Base-by-base conservation (phyloP, 1,140 invertebrate species). In the Formica selysi region DNA sequence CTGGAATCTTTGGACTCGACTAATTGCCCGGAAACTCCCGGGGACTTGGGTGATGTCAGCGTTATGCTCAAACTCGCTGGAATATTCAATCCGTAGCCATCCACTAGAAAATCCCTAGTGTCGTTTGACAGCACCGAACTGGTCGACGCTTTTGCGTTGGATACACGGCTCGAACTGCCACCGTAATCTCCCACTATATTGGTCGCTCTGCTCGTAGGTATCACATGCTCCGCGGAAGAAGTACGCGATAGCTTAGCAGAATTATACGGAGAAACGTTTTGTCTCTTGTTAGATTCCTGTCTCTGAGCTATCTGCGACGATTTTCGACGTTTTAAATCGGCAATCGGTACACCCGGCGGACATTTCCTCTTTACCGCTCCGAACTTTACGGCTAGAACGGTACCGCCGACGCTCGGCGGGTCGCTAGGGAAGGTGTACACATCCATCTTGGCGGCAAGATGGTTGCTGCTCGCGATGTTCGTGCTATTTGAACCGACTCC, bases 31-130 rank as follows among this genome's bases (percentile, higher is more conserved):
- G 36, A 88, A 19, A 8, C 71, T 26, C 74, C 90, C 0, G 92
- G 87, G 0, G 94, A 94, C 48, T 93, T 94, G 0, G 93, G 92
- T 0, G 93, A 90, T 0, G 94, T 94, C 0, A 95, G 73, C 0
- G 94, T 95, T 83, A 95, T 95, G 54, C 94, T 94, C 16, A 95
- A 86, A 76, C 94, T 94, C 0, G 94, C 93, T 0, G 94, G 94
- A 59, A 95, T 95, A 41, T 94, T 95, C 7, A 95, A 64, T 0
- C 94, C 94, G 22, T 94, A 95, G n/a, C 92, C 93, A 2, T 94
- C 93, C 4, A 65, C 61, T 1, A 95, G 62, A 0, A 95, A 73
- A 38, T 92, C 94, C 26, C 92, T 80, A 0, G 94, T 94, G 1
- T 94, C 87, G 38, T 87, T 85, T 13, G 73, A 85, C 54, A 93